Evolutionary conservation across 35 echinoderm and acorn worm genomes (phyloP).

Genomic region (Apostichopus parvimensis): DNA sequence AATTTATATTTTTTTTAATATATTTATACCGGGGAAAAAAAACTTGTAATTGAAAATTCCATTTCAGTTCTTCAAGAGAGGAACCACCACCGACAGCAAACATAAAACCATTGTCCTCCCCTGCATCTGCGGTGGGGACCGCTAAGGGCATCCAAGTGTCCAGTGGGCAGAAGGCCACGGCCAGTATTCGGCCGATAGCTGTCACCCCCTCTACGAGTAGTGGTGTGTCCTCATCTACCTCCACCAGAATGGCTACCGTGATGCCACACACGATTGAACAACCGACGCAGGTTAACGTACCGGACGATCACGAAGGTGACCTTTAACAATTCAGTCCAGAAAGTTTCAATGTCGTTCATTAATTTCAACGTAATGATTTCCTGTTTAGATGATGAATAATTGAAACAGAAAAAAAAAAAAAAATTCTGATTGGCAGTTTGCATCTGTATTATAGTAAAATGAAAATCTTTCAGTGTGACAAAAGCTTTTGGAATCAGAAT

Average conservation of each 20-base stretch:
- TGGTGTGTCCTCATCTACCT: conserved; percentile 55
- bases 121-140: conserved; percentile 64
- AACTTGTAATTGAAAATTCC: background rate
- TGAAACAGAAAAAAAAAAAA: no score
- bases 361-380: no score
- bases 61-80: background rate
- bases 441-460: no score
- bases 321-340: background rate
- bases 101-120: conserved; percentile 92
- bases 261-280: conserved; percentile 89
- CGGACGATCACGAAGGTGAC: conserved; percentile 53
- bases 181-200: conserved; percentile 93
- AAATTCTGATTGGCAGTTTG: no score
- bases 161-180: conserved; percentile 68
- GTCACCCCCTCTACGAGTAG: conserved; percentile 77
- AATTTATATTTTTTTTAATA: no score
- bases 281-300: conserved; percentile 36
- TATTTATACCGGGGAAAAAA: no score
- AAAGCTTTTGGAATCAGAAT: no score
- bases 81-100: conserved; percentile 52
- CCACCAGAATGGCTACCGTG: conserved; percentile 92
- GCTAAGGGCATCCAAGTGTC: conserved; percentile 61
- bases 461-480: no score
- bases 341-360: no score
- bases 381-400: no score